Evolutionary conservation across 2,888 invertebrate genomes (phyloP).

Genomic region (Hemistola chrysoprasaria): DNA sequence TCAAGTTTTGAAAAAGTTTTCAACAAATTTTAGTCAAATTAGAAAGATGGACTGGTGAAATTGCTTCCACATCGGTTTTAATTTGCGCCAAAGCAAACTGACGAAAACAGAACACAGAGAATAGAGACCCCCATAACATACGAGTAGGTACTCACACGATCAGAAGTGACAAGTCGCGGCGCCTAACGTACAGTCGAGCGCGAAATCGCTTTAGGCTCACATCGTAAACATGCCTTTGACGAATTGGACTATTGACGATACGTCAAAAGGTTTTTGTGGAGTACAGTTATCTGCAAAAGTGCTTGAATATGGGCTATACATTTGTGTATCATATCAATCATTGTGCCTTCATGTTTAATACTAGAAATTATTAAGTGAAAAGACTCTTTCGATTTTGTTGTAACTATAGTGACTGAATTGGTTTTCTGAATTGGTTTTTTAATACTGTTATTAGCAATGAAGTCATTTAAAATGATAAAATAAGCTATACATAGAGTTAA

Average conservation of each 20-base stretch:
- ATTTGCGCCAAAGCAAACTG: background rate
- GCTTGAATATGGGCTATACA: constrained; percentile 5
- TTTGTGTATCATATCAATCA: background rate
- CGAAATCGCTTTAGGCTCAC: constrained; percentile 27
- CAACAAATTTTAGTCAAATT: too few species aligned
- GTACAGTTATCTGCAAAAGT: constrained; percentile 21
- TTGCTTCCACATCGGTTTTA: background rate
- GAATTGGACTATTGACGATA: constrained; percentile 28
- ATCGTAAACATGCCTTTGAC: constrained; percentile 32
- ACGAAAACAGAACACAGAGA: background rate
- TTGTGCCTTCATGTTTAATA: too few species aligned
- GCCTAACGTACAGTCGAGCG: constrained; percentile 20
- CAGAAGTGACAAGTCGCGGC: constrained; percentile 23
- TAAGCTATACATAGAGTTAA: too few species aligned
- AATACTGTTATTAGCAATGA: too few species aligned
- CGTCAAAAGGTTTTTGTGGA: constrained; percentile 22
- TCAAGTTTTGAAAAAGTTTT: too few species aligned
- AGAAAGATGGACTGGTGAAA: too few species aligned
- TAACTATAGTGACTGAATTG: too few species aligned
- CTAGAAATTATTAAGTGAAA: too few species aligned
- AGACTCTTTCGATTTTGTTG: too few species aligned
- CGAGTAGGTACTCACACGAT: constrained; percentile 4
- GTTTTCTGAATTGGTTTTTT: too few species aligned
- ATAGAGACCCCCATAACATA: constrained; percentile 1
- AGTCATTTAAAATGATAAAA: too few species aligned